A percentile compares a stretch with the other conserved stretches of the same genome.
These are phyloP conservation scores for Corynorhinus townsendii DNA, from an alignment of 2,113 vertebrate genomes.

Conservation along the genomic window DNA sequence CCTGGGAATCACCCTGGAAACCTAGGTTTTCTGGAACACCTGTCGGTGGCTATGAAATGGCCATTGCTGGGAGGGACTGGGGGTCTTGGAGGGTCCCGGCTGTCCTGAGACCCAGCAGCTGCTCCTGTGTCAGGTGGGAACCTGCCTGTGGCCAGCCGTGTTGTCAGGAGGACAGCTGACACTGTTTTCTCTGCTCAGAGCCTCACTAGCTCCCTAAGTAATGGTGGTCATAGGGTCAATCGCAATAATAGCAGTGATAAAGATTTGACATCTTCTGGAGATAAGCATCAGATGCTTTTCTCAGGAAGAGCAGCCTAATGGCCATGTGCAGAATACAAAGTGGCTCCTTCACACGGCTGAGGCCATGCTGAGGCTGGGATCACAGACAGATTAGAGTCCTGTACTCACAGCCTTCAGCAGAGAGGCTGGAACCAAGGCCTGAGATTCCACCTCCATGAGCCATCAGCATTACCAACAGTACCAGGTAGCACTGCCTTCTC, in stretches of 20 bases:
- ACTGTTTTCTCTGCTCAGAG: neutral
- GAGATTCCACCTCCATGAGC: neutral
- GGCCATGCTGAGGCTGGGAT: neutral
- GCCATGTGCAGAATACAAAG: neutral
- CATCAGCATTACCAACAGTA: neutral
- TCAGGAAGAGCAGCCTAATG: neutral
- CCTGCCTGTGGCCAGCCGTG: neutral
- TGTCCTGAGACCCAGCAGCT: neutral
- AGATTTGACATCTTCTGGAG: slow-evolving; percentile 14
- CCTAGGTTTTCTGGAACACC: neutral
- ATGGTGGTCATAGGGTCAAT: neutral
- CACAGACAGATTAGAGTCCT: accelerated
- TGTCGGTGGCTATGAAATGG: neutral
- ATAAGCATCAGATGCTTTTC: neutral
- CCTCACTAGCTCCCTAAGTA: neutral
- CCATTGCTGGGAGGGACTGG: neutral
- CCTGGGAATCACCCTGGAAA: neutral
- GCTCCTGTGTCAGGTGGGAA: neutral
- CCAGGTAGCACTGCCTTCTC: neutral
- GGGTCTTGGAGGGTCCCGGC: neutral
- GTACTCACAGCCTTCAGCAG: neutral
- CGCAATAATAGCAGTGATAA: neutral
- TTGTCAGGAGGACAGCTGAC: neutral
- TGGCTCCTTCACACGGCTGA: neutral
- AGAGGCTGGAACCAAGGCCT: neutral